These are phyloP conservation scores for Perodicticus potto DNA, from an alignment of 2,797 vertebrate species.

Conservation along the genomic window DNA sequence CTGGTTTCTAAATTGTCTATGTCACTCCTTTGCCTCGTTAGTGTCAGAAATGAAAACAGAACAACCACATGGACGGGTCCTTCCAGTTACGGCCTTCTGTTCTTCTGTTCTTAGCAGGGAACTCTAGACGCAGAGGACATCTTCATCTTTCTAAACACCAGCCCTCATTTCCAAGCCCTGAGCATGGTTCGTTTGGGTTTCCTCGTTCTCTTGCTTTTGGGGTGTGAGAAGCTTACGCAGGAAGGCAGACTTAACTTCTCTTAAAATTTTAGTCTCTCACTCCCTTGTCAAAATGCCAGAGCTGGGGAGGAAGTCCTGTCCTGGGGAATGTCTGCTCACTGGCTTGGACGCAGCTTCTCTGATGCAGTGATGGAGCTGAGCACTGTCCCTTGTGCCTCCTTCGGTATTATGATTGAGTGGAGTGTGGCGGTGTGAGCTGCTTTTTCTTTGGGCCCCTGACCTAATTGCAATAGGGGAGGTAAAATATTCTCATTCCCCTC, in stretches of 20 bases:
- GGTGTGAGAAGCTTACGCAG: conserved; percentile 2
- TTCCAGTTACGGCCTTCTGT: neutral
- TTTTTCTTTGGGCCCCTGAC: conserved; percentile 66
- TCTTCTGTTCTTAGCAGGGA: neutral
- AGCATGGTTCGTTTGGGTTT: neutral
- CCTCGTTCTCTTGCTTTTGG: neutral
- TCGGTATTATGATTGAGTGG: conserved; percentile 43
- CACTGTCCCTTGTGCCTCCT: conserved; percentile 54
- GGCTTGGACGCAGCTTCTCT: neutral
- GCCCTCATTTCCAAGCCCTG: neutral
- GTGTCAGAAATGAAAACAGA: conserved; percentile 46
- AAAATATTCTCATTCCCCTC: conserved; percentile 89
- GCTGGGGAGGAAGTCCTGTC: neutral
- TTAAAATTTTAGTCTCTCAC: neutral
- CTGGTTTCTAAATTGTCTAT: conserved; percentile 79
- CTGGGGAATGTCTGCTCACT: neutral
- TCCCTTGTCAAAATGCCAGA: neutral
- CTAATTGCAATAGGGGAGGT: conserved; percentile 82
- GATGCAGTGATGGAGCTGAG: neutral
- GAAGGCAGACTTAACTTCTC: neutral
- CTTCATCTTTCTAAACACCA: neutral
- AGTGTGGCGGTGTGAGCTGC: neutral
- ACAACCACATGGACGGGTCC: neutral
- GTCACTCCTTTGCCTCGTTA: conserved; percentile 45
- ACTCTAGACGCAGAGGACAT: neutral